Percentiles rank a stretch among this genome's conserved stretches.
Conservation (phyloP, 2,113 vertebrate species). For the Oenanthe melanoleuca region DNA sequence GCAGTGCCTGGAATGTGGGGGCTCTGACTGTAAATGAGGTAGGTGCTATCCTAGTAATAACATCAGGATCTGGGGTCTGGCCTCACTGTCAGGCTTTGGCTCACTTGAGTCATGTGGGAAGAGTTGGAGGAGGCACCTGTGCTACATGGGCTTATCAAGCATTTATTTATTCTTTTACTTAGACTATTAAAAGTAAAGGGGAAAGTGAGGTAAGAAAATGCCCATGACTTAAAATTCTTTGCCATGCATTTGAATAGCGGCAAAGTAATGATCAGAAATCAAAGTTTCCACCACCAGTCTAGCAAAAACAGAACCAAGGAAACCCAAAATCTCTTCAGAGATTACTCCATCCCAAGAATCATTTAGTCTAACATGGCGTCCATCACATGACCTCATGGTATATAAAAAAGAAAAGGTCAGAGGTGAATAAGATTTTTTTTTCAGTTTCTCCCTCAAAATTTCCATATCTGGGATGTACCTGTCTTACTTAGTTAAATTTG, state of each 20-base stretch:
- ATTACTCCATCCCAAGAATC: not conserved
- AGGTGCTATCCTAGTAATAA: not conserved
- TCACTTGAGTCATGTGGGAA: not conserved
- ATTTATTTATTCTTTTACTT: not conserved
- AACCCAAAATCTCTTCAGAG: not conserved
- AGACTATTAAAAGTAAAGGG: not conserved
- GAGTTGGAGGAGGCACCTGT: not conserved
- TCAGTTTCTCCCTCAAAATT: not conserved
- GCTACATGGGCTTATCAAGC: not conserved
- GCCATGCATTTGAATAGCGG: not conserved
- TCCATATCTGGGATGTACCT: not conserved
- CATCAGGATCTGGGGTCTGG: not conserved
- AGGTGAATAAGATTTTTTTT: not conserved
- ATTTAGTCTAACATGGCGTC: not conserved
- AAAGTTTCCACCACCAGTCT: not conserved
- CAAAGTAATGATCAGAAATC: not conserved
- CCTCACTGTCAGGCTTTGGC: not conserved
- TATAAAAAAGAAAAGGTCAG: not conserved
- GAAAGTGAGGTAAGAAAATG: not conserved
- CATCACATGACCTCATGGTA: not conserved
- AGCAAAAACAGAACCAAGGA: not conserved
- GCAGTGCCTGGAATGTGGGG: not conserved
- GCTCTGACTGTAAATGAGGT: not conserved
- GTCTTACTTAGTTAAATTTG: not conserved
- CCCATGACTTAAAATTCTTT: not conserved